Evolutionary conservation across 2,113 vertebrate genomes (phyloP).

Genomic region (Larimichthys crocea): DNA sequence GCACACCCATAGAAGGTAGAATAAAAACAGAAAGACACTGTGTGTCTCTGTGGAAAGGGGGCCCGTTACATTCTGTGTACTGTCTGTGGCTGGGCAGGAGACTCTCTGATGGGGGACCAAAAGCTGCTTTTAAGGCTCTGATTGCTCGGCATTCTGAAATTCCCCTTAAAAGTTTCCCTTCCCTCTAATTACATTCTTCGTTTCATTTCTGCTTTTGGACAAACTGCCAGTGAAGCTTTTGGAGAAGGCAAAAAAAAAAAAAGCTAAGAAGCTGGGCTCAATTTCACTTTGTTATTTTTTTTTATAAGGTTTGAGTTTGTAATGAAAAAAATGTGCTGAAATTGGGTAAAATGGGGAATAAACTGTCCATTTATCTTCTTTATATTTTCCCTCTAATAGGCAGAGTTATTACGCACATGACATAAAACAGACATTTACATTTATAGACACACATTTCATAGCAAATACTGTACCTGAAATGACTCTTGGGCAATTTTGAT

Average conservation of each 20-base stretch:
- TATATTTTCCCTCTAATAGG: constrained; percentile 80
- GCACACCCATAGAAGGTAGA: constrained; percentile 54
- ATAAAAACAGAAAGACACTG: constrained; percentile 53
- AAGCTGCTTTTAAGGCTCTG: constrained; percentile 74
- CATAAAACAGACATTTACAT: constrained; percentile 77
- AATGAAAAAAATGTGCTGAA: constrained; percentile 80
- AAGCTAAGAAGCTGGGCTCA: constrained; percentile 58
- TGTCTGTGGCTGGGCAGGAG: constrained; percentile 71
- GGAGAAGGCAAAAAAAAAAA: constrained; percentile 59
- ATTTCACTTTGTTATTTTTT: constrained; percentile 74
- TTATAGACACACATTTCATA: constrained; percentile 71
- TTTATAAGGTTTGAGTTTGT: constrained; percentile 77
- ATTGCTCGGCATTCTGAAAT: constrained; percentile 79
- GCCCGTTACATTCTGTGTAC: constrained; percentile 51
- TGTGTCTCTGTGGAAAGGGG: constrained; percentile 52
- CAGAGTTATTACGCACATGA: constrained; percentile 76
- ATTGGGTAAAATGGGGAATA: constrained; percentile 78
- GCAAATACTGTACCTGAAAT: constrained; percentile 63
- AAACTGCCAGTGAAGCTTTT: constrained; percentile 80
- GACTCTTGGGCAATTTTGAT: constrained; percentile 62
- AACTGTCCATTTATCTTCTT: constrained; percentile 82
- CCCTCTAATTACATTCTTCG: constrained; percentile 82
- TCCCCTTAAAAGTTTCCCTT: constrained; percentile 79
- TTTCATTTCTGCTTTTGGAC: constrained; percentile 81
- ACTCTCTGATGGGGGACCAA: constrained; percentile 70